Percentiles rank a stretch among this genome's conserved stretches.
Evolutionary conservation across 64 coral and sea anemone species (phyloP).

Genomic region (Dendrophyllia cribrosa): DNA sequence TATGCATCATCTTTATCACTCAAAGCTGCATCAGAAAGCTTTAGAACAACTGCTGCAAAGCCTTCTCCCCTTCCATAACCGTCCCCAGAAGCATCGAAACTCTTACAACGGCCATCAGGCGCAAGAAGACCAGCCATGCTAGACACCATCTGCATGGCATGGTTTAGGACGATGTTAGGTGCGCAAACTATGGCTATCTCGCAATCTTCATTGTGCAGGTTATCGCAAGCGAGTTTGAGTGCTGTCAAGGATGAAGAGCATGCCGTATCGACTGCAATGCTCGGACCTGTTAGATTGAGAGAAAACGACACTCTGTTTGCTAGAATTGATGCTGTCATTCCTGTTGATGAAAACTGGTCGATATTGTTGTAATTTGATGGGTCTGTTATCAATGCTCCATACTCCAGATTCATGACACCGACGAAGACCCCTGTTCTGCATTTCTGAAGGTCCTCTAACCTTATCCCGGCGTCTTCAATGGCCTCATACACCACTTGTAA

Average conservation of each 20-base stretch:
- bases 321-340: conserved; percentile 11
- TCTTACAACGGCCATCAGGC: conserved; percentile 67
- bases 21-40: conserved; percentile 35
- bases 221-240: conserved; percentile 62
- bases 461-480: conserved; percentile 64
- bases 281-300: conserved; percentile 63
- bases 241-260: conserved; percentile 81
- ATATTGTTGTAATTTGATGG: conserved; percentile 29
- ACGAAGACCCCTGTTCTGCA: conserved; percentile 79
- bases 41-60: conserved; percentile 68
- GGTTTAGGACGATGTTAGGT: conserved; percentile 29
- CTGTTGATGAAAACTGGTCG: conserved; percentile 53
- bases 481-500: conserved; percentile 72
- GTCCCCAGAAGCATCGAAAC: conserved; percentile 73
- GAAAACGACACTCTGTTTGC: conserved; percentile 56
- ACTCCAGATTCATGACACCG: conserved; percentile 80
- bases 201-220: conserved; percentile 58
- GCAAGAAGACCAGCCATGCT: conserved; percentile 50
- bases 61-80: conserved; percentile 78
- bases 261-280: conserved; percentile 76
- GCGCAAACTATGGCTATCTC: conserved; percentile 69
- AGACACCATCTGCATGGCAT: conserved; percentile 2
- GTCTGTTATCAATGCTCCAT: not conserved
- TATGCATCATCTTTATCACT: conserved; percentile 63
- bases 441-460: conserved; percentile 55